phyloP scores from a whole-genome alignment of 2,797 vertebrate species.

The Philypnodon macrostomus region DNA sequence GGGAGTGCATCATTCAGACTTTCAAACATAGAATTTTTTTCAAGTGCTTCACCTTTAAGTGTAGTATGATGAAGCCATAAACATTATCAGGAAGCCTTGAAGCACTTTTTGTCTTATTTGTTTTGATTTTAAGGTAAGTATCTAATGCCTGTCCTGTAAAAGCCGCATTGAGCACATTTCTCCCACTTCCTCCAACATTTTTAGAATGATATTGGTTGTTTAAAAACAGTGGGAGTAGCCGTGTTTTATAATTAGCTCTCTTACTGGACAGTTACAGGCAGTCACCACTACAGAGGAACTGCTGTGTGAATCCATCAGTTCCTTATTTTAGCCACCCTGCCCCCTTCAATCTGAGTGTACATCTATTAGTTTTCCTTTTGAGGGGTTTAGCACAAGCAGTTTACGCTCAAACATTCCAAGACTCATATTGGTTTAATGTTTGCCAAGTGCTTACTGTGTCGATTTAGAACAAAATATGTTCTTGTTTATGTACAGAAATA shows the following conservation, averaged over 20 bases:
- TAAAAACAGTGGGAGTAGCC: constrained; percentile 35
- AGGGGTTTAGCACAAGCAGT: constrained; percentile 40
- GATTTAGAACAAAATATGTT: constrained; percentile 46
- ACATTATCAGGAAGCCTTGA: no score
- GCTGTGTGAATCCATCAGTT: constrained; percentile 51
- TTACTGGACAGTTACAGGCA: constrained; percentile 49
- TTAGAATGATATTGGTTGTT: constrained; percentile 31
- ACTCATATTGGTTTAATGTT: constrained; percentile 47
- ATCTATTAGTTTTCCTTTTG: constrained; percentile 44
- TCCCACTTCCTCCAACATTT: constrained; percentile 19
- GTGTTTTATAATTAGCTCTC: constrained; percentile 64
- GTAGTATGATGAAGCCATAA: no score
- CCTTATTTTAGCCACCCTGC: constrained; percentile 59
- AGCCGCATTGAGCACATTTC: constrained; percentile 10
- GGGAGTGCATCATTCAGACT: no score
- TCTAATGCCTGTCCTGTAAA: no score
- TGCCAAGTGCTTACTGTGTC: constrained; percentile 43
- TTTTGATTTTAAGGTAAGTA: no score
- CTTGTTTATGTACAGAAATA: constrained; percentile 51
- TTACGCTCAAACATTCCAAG: constrained; percentile 45
- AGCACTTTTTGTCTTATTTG: no score
- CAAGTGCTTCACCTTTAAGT: no score
- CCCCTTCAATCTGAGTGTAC: constrained; percentile 22
- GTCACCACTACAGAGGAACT: constrained; percentile 50
- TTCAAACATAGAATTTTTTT: no score